Base-by-base conservation (phyloP, 23 tunicate species). In the Halocynthia aurantium region DNA sequence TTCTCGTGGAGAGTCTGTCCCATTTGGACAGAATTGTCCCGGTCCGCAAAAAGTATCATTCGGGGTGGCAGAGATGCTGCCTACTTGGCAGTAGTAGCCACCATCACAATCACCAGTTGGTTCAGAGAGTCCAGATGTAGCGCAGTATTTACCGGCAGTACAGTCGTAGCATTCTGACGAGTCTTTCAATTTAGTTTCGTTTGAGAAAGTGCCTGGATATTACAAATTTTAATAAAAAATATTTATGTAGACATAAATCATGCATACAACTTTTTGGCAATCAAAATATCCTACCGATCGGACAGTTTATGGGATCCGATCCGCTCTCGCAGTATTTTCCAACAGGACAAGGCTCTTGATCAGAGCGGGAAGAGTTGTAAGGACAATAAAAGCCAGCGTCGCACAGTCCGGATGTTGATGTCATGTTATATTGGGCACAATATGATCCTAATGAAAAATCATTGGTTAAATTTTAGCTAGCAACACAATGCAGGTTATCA, bases 61-160 rank as follows among this genome's bases (percentile, higher is more conserved):
- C 15, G 86, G 52, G 31, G 84, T 74, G 19, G 87, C 83, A 13
- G 56, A 40, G 22, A 63, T 88, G 6, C 97, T 90, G 7, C 99
- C 99, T n/a, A 76, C 76, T 8, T 83, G 85, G 62, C 99, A 94
- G 54, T 82, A 94, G 66, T 80, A 94, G 50, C 96, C 96, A 9
- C 83, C 82, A 10, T 84, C 64, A 55, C 99, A 94, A 62, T 75
- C 56, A 21, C 95, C 99, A 7, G 76, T 77, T 7, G 95, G 95
- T 53, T 85, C 85, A 7, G 85, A 10, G 7, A 84, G 73, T 5
- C 95, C 91, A 44, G 82, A 63, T 0, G 55, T 49, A 56, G 84
- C 87, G 77, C 99, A 94, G 74, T 84, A 94, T 71, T 60, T 84
- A 10, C 99, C 99, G 7, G 91, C 99, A 9, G 84, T 67, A 62